phyloP scores from a whole-genome alignment of 2,797 vertebrate species.

The Coreius guichenoti region DNA sequence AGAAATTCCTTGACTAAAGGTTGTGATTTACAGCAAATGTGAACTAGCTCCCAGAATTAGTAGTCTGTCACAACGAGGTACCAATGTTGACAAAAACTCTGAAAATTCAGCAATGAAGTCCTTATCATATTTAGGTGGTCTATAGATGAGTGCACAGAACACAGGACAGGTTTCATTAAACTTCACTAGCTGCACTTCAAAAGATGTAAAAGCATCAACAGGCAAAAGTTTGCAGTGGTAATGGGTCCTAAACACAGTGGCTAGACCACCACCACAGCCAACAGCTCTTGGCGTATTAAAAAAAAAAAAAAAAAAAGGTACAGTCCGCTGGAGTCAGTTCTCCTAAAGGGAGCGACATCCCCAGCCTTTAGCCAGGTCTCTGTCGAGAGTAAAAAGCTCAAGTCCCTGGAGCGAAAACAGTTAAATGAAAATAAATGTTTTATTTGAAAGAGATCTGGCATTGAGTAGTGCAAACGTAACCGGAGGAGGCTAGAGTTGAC shows the following conservation, averaged over 20 bases:
- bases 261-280: too few species aligned
- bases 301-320: too few species aligned
- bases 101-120: too few species aligned
- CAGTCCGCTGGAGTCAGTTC: too few species aligned
- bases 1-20: neutral
- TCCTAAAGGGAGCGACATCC: neutral
- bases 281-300: too few species aligned
- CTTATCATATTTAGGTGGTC: too few species aligned
- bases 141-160: neutral
- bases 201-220: neutral
- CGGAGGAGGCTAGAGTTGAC: too few species aligned
- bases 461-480: neutral
- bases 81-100: neutral
- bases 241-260: too few species aligned
- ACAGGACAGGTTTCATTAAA: neutral
- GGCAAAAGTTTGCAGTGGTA: too few species aligned
- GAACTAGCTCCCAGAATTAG: neutral
- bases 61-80: neutral
- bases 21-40: neutral
- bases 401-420: neutral
- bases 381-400: neutral
- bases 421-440: neutral
- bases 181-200: neutral
- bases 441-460: neutral
- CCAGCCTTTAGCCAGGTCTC: neutral